Evolutionary conservation across 2,113 vertebrate genomes (phyloP).

Genomic region (Odontophorus gujanensis): DNA sequence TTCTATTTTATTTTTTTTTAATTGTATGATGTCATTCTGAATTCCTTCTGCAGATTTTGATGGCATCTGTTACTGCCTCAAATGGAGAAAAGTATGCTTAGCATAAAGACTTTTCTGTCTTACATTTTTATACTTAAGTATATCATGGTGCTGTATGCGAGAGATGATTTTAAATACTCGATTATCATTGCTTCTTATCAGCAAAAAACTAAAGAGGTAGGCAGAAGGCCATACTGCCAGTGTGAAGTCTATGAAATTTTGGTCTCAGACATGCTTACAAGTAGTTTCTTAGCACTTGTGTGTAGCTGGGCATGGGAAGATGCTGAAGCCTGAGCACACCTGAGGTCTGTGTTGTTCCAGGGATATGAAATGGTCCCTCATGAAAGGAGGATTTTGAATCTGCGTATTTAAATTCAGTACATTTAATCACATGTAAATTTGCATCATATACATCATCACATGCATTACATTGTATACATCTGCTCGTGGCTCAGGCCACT

Average conservation of each 20-base stretch:
- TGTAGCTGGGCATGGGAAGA: neutral
- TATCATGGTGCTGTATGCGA: neutral
- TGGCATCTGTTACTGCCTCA: neutral
- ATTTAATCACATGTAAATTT: too few species aligned
- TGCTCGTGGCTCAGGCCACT: accelerated
- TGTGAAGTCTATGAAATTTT: neutral
- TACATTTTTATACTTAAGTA: neutral
- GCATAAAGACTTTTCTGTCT: neutral
- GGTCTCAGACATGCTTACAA: neutral
- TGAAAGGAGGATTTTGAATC: neutral
- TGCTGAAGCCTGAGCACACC: neutral
- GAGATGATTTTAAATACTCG: neutral
- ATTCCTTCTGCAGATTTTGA: neutral
- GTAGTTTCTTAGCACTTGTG: neutral
- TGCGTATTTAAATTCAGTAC: too few species aligned
- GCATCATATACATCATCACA: too few species aligned
- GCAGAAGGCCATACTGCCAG: accelerated
- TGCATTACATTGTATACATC: neutral
- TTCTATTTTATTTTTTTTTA: neutral
- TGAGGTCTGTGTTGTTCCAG: neutral
- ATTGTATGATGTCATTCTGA: neutral
- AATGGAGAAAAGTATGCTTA: neutral
- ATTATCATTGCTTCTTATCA: neutral
- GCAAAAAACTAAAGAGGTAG: neutral
- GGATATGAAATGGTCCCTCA: neutral